Conservation (phyloP, 2,113 vertebrate genomes). For the Larimichthys polyactis region DNA sequence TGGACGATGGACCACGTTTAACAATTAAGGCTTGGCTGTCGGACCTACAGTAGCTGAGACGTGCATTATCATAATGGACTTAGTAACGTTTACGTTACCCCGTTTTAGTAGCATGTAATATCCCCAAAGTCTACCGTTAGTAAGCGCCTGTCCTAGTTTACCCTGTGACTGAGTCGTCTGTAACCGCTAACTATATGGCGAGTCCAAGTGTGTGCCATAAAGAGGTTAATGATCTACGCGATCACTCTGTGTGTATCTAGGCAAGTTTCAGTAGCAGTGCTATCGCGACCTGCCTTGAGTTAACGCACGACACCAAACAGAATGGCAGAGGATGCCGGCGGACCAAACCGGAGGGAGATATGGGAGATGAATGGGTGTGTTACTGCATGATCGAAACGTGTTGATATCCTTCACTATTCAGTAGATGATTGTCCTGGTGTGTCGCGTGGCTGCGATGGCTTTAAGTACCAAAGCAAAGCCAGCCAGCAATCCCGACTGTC, state of each 20-base stretch:
- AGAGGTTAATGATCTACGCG: slow-evolving; percentile 23
- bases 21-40: not conserved
- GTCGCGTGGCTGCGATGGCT: slow-evolving; percentile 1
- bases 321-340: slow-evolving; percentile 44
- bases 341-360: slow-evolving; percentile 11
- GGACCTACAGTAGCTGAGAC: slow-evolving; percentile 6
- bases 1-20: slow-evolving; percentile 11
- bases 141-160: not conserved
- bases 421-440: not conserved
- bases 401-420: not conserved
- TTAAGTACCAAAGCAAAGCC: slow-evolving; percentile 4
- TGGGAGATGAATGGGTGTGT: slow-evolving; percentile 37
- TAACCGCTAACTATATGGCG: not conserved
- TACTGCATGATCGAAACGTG: slow-evolving; percentile 4
- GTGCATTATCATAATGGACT: slow-evolving; percentile 21
- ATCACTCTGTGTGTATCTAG: slow-evolving; percentile 32
- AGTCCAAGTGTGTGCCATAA: slow-evolving; percentile 10
- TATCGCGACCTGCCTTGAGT: slow-evolving; percentile 46
- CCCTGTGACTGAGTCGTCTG: slow-evolving; percentile 2
- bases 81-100: slow-evolving; percentile 13
- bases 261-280: slow-evolving; percentile 51
- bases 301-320: slow-evolving; percentile 26
- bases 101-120: slow-evolving; percentile 28
- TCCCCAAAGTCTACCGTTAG: slow-evolving; percentile 13
- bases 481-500: slow-evolving; percentile 41